Percentiles rank a stretch among this genome's conserved stretches.
Evolutionary conservation across 2,113 vertebrate species (phyloP).

Genomic region (Chaetura pelagica): DNA sequence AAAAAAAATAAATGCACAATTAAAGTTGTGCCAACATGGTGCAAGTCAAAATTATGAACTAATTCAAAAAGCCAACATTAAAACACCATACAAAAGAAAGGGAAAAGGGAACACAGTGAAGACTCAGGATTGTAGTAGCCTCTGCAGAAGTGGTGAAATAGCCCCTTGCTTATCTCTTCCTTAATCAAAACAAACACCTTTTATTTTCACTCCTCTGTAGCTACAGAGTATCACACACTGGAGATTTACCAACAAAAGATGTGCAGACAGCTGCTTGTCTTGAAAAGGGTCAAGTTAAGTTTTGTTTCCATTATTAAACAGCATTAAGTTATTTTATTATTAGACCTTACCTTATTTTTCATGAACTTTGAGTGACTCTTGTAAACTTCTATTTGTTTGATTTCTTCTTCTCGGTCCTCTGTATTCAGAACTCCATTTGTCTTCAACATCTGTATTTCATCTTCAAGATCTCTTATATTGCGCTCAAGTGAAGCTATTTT

Average conservation of each 20-base stretch:
- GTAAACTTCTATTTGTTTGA: constrained; percentile 99
- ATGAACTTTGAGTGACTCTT: constrained; percentile 99
- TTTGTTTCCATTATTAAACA: constrained; percentile 15
- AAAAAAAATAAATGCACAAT: neutral
- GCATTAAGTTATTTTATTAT: constrained; percentile 35
- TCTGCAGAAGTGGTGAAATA: neutral
- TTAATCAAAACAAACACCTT: neutral
- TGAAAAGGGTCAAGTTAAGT: neutral
- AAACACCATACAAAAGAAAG: neutral
- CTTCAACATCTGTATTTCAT: constrained; percentile 99
- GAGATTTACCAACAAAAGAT: neutral
- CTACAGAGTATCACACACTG: neutral
- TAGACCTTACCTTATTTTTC: constrained; percentile 93
- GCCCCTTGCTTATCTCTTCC: neutral
- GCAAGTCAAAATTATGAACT: neutral
- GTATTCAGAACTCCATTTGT: constrained; percentile 94
- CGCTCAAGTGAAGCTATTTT: constrained; percentile 98
- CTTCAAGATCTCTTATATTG: constrained; percentile 98
- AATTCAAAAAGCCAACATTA: neutral
- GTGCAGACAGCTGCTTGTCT: neutral
- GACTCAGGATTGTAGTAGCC: neutral
- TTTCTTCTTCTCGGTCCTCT: constrained; percentile 97
- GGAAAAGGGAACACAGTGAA: neutral
- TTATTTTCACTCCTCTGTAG: neutral
- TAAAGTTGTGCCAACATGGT: neutral